Conservation (phyloP, 2,888 invertebrate species). For the Athalia circularis region DNA sequence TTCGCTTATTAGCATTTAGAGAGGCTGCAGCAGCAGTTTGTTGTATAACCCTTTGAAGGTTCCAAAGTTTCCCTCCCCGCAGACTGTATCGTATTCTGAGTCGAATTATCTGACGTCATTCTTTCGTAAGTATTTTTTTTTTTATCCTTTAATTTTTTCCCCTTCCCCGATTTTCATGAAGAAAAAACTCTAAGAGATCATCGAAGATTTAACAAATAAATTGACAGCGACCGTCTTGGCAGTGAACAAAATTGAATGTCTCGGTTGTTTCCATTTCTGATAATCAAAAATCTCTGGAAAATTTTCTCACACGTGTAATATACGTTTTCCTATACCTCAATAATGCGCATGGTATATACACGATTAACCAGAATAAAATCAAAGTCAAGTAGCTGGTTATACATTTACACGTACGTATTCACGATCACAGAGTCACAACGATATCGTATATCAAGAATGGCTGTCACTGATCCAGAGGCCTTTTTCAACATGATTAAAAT, state of each 20-base stretch:
- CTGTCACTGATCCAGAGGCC: constrained; percentile 28
- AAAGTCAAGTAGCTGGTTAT: no score
- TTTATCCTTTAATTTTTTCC: neutral
- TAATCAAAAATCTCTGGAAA: no score
- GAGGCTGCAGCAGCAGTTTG: constrained; percentile 41
- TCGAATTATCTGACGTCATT: neutral
- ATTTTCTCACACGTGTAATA: no score
- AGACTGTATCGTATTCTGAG: neutral
- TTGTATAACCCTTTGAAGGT: constrained; percentile 34
- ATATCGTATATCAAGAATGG: constrained; percentile 33
- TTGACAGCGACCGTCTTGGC: no score
- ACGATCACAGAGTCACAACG: no score
- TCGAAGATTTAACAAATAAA: neutral
- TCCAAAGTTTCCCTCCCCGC: neutral
- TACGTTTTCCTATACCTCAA: no score
- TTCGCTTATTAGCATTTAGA: constrained; percentile 46
- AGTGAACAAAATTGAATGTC: neutral
- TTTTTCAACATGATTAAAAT: constrained; percentile 38
- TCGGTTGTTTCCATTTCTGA: no score
- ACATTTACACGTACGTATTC: no score
- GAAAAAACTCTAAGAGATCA: neutral
- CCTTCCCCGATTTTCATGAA: neutral
- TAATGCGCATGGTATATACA: no score
- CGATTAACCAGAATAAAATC: no score
- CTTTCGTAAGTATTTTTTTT: neutral